Evolutionary conservation across 2,113 vertebrate genomes (phyloP).

Genomic region (Procavia capensis): DNA sequence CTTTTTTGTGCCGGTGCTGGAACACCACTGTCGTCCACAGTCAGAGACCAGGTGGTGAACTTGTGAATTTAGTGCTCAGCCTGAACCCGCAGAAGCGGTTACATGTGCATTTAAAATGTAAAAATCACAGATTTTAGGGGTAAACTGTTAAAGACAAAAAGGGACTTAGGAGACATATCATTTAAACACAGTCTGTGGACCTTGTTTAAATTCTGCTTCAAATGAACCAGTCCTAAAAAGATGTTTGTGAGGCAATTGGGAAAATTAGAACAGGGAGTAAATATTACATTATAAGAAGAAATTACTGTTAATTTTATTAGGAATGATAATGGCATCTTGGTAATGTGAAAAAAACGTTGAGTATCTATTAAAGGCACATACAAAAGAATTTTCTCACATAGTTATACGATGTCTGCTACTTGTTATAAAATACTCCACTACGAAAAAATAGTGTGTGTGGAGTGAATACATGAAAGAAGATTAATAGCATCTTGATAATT

Average conservation of each 20-base stretch:
- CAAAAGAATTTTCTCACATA: conserved; percentile 30
- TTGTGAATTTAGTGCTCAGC: conserved; percentile 26
- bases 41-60: background rate
- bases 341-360: background rate
- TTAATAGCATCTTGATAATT: background rate
- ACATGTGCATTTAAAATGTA: conserved; percentile 43
- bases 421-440: conserved; percentile 17
- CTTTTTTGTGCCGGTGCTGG: background rate
- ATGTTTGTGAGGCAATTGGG: conserved; percentile 29
- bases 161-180: conserved; percentile 10
- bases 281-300: background rate
- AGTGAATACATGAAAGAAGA: background rate
- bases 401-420: background rate
- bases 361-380: background rate
- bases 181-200: background rate
- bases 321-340: conserved; percentile 52
- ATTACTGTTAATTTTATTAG: conserved; percentile 64
- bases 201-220: conserved; percentile 29
- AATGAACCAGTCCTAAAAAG: conserved; percentile 37
- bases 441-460: background rate
- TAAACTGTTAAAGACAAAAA: conserved; percentile 5
- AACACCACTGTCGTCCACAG: background rate
- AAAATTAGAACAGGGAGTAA: conserved; percentile 36
- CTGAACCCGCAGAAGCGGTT: background rate
- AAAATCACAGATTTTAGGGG: conserved; percentile 16